Conservation (phyloP, 2,797 vertebrate genomes). For the Gypaetus barbatus region DNA sequence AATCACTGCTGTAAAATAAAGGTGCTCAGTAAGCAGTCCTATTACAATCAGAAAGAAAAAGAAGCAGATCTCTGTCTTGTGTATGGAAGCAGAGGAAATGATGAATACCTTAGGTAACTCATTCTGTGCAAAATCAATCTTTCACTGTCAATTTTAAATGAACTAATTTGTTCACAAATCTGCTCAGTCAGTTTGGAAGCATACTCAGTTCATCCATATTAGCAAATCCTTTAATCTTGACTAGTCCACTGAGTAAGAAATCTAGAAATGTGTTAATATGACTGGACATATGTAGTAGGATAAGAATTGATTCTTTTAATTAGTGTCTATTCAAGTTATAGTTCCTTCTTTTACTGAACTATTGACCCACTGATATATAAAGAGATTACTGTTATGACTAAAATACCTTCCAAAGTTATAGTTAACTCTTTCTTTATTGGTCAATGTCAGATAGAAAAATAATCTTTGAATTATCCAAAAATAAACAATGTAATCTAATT, state of each 20-base stretch:
- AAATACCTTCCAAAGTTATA: constrained; percentile 61
- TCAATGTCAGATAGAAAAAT: constrained; percentile 17
- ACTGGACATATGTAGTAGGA: constrained; percentile 92
- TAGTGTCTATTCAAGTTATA: constrained; percentile 87
- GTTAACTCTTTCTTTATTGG: constrained; percentile 72
- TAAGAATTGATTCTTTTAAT: constrained; percentile 99
- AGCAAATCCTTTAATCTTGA: constrained; percentile 99
- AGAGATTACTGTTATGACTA: constrained; percentile 72
- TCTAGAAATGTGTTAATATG: constrained; percentile 93
- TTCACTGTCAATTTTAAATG: constrained; percentile 91
- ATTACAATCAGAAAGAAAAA: constrained; percentile 82
- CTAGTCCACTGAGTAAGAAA: constrained; percentile 90
- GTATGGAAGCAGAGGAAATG: constrained; percentile 78
- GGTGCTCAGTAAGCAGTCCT: constrained; percentile 81
- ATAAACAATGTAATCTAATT: constrained; percentile 6
- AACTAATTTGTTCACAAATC: constrained; percentile 96
- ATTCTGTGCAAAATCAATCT: constrained; percentile 88
- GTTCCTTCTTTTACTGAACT: constrained; percentile 78
- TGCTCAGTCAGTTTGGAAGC: constrained; percentile 92
- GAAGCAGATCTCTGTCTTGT: constrained; percentile 76
- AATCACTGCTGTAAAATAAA: constrained; percentile 81
- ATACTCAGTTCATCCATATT: constrained; percentile 92
- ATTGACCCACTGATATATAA: constrained; percentile 77
- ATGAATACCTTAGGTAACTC: constrained; percentile 83
- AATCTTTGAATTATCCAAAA: constrained; percentile 18